Evolutionary conservation across 2,888 invertebrate species (phyloP).

Genomic region (Lasius platythorax): DNA sequence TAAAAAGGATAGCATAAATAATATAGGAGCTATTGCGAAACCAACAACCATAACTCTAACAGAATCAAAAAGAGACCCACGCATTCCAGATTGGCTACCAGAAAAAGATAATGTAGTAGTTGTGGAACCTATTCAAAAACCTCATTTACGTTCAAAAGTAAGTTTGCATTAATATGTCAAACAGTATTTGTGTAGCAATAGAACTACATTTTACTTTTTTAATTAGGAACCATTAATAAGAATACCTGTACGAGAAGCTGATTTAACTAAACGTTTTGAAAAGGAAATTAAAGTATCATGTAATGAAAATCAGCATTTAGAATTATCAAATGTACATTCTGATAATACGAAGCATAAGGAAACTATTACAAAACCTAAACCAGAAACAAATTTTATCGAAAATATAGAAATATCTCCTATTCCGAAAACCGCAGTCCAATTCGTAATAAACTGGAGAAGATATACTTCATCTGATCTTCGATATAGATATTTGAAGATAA

Average conservation of each 20-base stretch:
- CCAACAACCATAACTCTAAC: background rate
- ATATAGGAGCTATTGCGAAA: slow-evolving; percentile 36
- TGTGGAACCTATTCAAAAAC: slow-evolving; percentile 88
- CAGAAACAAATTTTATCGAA: slow-evolving; percentile 24
- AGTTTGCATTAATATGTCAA: slow-evolving; percentile 32
- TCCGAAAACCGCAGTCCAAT: slow-evolving; percentile 90
- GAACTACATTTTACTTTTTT: slow-evolving; percentile 56
- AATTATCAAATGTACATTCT: background rate
- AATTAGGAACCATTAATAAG: slow-evolving; percentile 88
- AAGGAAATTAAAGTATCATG: background rate
- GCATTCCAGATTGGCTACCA: slow-evolving; percentile 86
- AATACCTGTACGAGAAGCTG: slow-evolving; percentile 86
- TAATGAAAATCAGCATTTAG: background rate
- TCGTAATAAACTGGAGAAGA: slow-evolving; percentile 89
- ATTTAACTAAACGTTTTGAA: slow-evolving; percentile 54
- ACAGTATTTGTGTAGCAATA: background rate
- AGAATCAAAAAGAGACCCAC: slow-evolving; percentile 59
- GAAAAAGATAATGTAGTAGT: slow-evolving; percentile 84
- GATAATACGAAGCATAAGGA: slow-evolving; percentile 11
- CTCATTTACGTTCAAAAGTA: slow-evolving; percentile 90
- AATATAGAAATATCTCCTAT: slow-evolving; percentile 81
- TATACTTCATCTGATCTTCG: slow-evolving; percentile 86
- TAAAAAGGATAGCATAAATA: slow-evolving; percentile 24
- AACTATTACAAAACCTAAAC: background rate
- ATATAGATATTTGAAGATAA: slow-evolving; percentile 88